A percentile compares a stretch with the other conserved stretches of the same genome.
phyloP scores from a whole-genome alignment of 2,113 vertebrate genomes.

The Myiagra hebetior region DNA sequence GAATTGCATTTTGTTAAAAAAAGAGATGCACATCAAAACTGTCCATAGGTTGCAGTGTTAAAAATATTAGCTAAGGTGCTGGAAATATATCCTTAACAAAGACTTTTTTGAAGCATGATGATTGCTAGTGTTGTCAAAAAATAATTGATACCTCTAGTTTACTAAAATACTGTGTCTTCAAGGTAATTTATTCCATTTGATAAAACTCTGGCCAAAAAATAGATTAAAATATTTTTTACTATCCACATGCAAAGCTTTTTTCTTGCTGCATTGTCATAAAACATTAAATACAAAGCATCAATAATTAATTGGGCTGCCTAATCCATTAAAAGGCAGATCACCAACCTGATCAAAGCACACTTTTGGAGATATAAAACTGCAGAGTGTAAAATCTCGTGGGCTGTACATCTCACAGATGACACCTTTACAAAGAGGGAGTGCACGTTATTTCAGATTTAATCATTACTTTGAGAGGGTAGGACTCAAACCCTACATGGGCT shows the following conservation, averaged over 20 bases:
- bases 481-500: not conserved
- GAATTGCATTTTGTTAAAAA: not conserved
- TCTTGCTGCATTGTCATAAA: conserved; percentile 43
- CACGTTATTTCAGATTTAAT: not conserved
- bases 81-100: not conserved
- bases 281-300: conserved; percentile 39
- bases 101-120: not conserved
- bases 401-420: not conserved
- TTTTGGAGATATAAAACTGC: conserved; percentile 15
- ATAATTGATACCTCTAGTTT: not conserved
- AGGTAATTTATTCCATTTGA: not conserved
- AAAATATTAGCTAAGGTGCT: not conserved
- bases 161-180: not conserved
- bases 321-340: conserved; percentile 40
- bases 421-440: not conserved
- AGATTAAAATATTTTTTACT: conserved; percentile 6
- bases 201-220: not conserved
- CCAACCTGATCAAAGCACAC: conserved; percentile 22
- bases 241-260: not conserved
- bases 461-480: accelerated
- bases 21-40: not conserved
- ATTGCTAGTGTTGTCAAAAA: not conserved
- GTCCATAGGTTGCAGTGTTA: not conserved
- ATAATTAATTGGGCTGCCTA: conserved; percentile 61
- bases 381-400: not conserved